Percentiles rank a stretch among this genome's conserved stretches.
These are phyloP conservation scores for Lindbergichthys nudifrons DNA, from an alignment of 2,797 vertebrate species.

Conservation along the genomic window DNA sequence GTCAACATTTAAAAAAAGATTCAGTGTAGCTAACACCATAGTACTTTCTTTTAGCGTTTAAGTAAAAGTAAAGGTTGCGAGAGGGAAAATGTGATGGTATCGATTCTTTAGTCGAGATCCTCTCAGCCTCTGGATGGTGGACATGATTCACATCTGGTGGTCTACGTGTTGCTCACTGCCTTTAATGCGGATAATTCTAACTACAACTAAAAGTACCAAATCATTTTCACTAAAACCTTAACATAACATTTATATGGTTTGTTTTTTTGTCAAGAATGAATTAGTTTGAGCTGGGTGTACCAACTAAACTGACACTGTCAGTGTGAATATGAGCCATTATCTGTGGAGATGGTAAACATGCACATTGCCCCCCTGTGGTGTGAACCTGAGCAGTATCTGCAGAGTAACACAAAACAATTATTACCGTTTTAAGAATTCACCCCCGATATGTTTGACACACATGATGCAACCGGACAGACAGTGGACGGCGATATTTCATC, in stretches of 20 bases:
- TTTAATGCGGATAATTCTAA: background rate
- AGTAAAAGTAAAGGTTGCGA: too few species aligned
- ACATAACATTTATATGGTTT: background rate
- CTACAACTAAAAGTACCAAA: background rate
- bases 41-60: too few species aligned
- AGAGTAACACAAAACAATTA: background rate
- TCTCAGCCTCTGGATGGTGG: too few species aligned
- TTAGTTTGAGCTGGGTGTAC: background rate
- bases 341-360: background rate
- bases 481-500: conserved; percentile 47
- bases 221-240: background rate
- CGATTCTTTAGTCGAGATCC: too few species aligned
- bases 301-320: background rate
- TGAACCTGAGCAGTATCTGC: conserved; percentile 1
- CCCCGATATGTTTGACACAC: background rate
- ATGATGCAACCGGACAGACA: conserved; percentile 29
- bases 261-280: background rate
- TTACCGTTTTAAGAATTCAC: conserved; percentile 8
- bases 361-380: background rate
- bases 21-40: too few species aligned
- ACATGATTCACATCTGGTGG: too few species aligned
- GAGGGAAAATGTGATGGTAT: too few species aligned
- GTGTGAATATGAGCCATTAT: background rate
- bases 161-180: background rate
- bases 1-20: too few species aligned